A percentile compares a stretch with the other conserved stretches of the same genome.
Evolutionary conservation across 2,797 vertebrate species (phyloP).

Genomic region (Streptopelia turtur): DNA sequence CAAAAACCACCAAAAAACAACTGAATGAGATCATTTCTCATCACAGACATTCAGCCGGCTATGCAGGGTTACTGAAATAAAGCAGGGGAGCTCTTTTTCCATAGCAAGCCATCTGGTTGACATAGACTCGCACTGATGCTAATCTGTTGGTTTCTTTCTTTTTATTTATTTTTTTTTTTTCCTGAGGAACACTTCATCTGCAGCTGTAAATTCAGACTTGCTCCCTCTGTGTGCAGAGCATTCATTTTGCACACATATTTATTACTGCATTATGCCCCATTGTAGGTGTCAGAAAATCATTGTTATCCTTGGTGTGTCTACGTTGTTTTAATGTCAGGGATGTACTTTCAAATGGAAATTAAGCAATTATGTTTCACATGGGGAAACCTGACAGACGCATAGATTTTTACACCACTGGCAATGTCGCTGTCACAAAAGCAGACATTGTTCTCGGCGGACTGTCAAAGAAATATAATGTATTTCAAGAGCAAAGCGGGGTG

Average conservation of each 20-base stretch:
- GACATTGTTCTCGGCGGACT: slow-evolving; percentile 67
- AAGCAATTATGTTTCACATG: slow-evolving; percentile 79
- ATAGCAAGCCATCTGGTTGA: slow-evolving; percentile 78
- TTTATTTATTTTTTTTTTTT: slow-evolving; percentile 54
- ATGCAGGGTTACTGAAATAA: slow-evolving; percentile 65
- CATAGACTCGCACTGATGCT: slow-evolving; percentile 73
- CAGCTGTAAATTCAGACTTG: slow-evolving; percentile 77
- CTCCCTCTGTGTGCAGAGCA: slow-evolving; percentile 37
- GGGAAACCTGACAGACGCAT: slow-evolving; percentile 78
- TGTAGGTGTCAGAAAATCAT: slow-evolving; percentile 77
- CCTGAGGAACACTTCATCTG: slow-evolving; percentile 70
- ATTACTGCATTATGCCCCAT: slow-evolving; percentile 66
- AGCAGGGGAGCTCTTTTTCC: slow-evolving; percentile 64
- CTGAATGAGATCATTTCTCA: slow-evolving; percentile 72
- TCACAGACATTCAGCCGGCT: slow-evolving; percentile 58
- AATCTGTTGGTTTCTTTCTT: slow-evolving; percentile 74
- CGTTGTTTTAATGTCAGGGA: slow-evolving; percentile 75
- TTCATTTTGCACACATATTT: slow-evolving; percentile 68
- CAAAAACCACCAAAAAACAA: not conserved
- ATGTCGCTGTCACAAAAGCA: slow-evolving; percentile 72
- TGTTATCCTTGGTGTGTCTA: slow-evolving; percentile 73
- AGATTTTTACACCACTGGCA: slow-evolving; percentile 78
- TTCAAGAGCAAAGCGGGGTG: slow-evolving; percentile 50
- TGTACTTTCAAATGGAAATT: slow-evolving; percentile 83
- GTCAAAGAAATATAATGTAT: slow-evolving; percentile 75